These are phyloP conservation scores for Catocala sponsa DNA, from an alignment of 2,888 invertebrate genomes.

Conservation along the genomic window DNA sequence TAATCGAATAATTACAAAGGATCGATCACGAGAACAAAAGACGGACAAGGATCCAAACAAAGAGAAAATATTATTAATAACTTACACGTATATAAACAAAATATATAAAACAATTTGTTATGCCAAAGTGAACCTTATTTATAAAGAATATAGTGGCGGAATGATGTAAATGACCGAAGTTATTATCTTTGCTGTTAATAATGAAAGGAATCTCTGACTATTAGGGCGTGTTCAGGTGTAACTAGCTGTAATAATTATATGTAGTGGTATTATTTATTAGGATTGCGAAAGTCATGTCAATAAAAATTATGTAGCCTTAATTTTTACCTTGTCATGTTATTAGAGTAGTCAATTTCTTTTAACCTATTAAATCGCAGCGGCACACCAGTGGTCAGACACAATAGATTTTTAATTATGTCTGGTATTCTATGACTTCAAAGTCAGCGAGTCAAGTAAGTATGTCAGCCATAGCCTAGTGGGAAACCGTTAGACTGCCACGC, in stretches of 20 bases:
- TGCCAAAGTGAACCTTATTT: slow-evolving; percentile 27
- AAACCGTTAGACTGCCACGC: no score
- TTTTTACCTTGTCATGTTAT: no score
- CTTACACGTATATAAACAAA: slow-evolving; percentile 49
- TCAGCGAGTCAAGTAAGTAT: no score
- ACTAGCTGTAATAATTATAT: slow-evolving; percentile 47
- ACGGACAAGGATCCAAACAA: slow-evolving; percentile 58
- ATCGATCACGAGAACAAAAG: slow-evolving; percentile 51
- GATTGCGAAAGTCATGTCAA: no score
- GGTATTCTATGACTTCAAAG: no score
- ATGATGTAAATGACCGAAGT: slow-evolving; percentile 24
- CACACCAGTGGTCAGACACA: no score
- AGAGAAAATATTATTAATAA: slow-evolving; percentile 71
- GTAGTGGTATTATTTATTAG: slow-evolving; percentile 10
- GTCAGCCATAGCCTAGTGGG: no score
- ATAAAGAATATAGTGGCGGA: slow-evolving; percentile 14
- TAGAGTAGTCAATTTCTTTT: no score
- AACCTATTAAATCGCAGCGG: no score
- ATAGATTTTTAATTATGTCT: no score
- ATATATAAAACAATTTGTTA: slow-evolving; percentile 2
- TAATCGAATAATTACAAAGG: slow-evolving; percentile 50
- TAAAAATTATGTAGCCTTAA: no score
- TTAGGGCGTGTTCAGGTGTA: slow-evolving; percentile 53
- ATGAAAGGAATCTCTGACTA: slow-evolving; percentile 73
- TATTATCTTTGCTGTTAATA: slow-evolving; percentile 62